These are phyloP conservation scores for Stomorhina lunata DNA, from an alignment of 2,888 invertebrate genomes.

Conservation along the genomic window DNA sequence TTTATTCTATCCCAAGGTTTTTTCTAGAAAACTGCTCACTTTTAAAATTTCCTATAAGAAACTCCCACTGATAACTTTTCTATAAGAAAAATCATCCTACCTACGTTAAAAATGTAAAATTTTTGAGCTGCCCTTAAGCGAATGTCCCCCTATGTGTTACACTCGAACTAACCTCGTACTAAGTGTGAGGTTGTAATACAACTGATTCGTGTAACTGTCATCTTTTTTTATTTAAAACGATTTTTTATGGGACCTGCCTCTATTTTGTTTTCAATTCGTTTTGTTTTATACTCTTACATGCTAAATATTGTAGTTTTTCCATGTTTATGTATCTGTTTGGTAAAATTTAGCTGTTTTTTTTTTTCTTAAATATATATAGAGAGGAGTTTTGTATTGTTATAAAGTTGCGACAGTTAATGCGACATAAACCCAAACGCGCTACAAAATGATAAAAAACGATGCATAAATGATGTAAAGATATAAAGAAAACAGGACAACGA, in stretches of 20 bases:
- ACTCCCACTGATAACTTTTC: too few species aligned
- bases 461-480: slow-evolving; percentile 6
- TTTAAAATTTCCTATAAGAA: too few species aligned
- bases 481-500: neutral
- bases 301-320: neutral
- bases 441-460: slow-evolving; percentile 28
- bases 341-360: neutral
- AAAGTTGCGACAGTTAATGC: slow-evolving; percentile 64
- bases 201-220: slow-evolving; percentile 45
- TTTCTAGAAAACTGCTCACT: too few species aligned
- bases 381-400: slow-evolving; percentile 54
- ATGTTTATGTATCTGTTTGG: neutral
- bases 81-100: too few species aligned
- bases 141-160: neutral
- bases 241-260: slow-evolving; percentile 37
- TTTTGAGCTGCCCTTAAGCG: neutral
- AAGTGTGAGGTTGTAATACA: neutral
- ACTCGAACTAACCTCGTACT: neutral
- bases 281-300: neutral
- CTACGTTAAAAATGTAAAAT: too few species aligned
- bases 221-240: slow-evolving; percentile 14
- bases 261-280: slow-evolving; percentile 6
- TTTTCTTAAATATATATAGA: slow-evolving; percentile 8
- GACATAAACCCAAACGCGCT: slow-evolving; percentile 57
- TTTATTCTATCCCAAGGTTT: too few species aligned